A percentile compares a stretch with the other conserved stretches of the same genome.
These are phyloP conservation scores for Schizotus pectinicornis DNA, from an alignment of 2,888 invertebrate species.

Conservation along the genomic window DNA sequence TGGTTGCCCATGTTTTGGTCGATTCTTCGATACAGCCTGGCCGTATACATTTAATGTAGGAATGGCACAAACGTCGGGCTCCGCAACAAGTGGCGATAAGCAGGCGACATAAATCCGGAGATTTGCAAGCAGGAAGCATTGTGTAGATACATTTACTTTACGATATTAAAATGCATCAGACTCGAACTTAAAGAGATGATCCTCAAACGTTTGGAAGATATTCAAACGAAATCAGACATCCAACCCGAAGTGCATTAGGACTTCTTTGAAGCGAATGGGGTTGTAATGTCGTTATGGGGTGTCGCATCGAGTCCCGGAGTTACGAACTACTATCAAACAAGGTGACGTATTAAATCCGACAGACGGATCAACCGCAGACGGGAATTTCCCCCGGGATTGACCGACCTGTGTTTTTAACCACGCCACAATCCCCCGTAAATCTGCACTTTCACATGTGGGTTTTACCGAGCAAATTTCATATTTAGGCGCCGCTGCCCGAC, in stretches of 20 bases:
- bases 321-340: conserved; percentile 39
- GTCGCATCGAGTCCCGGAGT: conserved; percentile 25
- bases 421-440: conserved; percentile 6
- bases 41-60: too few relatives aligned
- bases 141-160: conserved; percentile 19
- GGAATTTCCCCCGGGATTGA: conserved; percentile 43
- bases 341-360: conserved; percentile 48
- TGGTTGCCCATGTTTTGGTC: too few relatives aligned
- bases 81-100: conserved; percentile 24
- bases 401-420: conserved; percentile 27
- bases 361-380: conserved; percentile 43
- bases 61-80: too few relatives aligned
- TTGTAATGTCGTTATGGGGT: conserved; percentile 33
- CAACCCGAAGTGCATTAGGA: conserved; percentile 29
- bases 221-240: conserved; percentile 19
- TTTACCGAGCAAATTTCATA: too few relatives aligned
- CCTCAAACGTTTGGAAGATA: conserved; percentile 29
- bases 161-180: conserved; percentile 21
- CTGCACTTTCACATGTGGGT: neutral
- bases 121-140: conserved; percentile 19
- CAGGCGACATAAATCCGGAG: conserved; percentile 19
- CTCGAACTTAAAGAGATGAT: conserved; percentile 21
- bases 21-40: too few relatives aligned
- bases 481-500: neutral
- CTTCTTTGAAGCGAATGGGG: conserved; percentile 32